Percentiles rank a stretch among this genome's conserved stretches.
Conservation (phyloP, 2,113 vertebrate genomes). For the Lepus timidus region DNA sequence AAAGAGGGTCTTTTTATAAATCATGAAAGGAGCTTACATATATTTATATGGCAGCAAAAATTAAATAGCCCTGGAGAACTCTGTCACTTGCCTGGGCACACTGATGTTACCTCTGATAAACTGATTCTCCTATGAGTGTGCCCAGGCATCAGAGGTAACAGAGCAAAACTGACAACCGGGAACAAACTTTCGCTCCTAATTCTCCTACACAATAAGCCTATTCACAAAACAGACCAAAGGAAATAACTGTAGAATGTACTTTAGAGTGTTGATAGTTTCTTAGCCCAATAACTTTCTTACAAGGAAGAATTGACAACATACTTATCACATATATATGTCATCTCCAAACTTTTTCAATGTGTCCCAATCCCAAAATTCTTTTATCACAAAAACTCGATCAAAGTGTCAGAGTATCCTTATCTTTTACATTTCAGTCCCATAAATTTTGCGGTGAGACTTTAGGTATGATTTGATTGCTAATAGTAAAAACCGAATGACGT, state of each 20-base stretch:
- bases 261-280: slow-evolving; percentile 10
- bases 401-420: not conserved
- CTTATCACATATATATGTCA: not conserved
- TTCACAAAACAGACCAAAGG: not conserved
- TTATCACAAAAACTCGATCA: not conserved
- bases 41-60: not conserved
- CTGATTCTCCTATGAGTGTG: too few relatives aligned
- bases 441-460: slow-evolving; percentile 27
- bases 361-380: not conserved
- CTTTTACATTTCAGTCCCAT: slow-evolving; percentile 22
- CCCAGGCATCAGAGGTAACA: not conserved
- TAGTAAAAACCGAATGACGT: slow-evolving; percentile 16
- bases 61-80: slow-evolving; percentile 36
- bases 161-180: not conserved
- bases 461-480: slow-evolving; percentile 21
- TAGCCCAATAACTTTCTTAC: slow-evolving; percentile 4
- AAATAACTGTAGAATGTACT: slow-evolving; percentile 19
- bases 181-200: not conserved
- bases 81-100: not conserved
- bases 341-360: not conserved
- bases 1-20: not conserved
- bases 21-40: not conserved
- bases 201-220: not conserved
- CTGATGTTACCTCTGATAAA: not conserved
- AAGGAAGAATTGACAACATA: not conserved